phyloP scores from a whole-genome alignment of 2,888 invertebrate species.

The Byasa hedistus region DNA sequence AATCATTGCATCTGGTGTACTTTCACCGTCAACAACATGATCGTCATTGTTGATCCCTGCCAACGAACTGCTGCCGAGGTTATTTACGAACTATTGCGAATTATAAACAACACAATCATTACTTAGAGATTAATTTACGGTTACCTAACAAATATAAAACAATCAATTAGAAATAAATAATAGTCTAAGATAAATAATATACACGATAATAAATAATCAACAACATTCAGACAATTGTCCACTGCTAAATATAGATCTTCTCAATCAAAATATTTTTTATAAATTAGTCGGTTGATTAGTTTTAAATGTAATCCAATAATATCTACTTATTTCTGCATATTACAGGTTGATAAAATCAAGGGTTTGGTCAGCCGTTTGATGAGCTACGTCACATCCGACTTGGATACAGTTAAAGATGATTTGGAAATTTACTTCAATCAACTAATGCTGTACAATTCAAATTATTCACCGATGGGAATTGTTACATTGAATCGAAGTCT shows the following conservation, averaged over 20 bases:
- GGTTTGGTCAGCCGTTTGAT: not conserved
- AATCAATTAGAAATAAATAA: too few species aligned
- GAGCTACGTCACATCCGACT: not conserved
- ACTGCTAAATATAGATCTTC: too few species aligned
- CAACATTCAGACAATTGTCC: too few species aligned
- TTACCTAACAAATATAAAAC: too few species aligned
- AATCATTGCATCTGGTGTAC: not conserved
- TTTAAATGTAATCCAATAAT: too few species aligned
- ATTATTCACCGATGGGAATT: not conserved
- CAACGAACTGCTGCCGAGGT: slow-evolving; percentile 7
- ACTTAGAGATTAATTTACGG: too few species aligned
- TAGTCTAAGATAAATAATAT: too few species aligned
- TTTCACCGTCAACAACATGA: not conserved
- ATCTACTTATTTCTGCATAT: not conserved
- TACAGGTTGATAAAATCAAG: not conserved
- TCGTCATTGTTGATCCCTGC: slow-evolving; percentile 1
- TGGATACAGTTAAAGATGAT: not conserved
- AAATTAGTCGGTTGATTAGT: too few species aligned
- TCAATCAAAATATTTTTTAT: too few species aligned
- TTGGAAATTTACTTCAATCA: slow-evolving; percentile 1
- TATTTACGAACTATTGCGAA: too few species aligned
- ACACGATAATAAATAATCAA: too few species aligned
- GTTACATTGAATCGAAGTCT: not conserved
- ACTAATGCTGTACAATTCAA: not conserved
- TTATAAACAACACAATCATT: too few species aligned